These are phyloP conservation scores for Neosalanx taihuensis DNA, from an alignment of 2,797 vertebrate genomes.

Conservation along the genomic window DNA sequence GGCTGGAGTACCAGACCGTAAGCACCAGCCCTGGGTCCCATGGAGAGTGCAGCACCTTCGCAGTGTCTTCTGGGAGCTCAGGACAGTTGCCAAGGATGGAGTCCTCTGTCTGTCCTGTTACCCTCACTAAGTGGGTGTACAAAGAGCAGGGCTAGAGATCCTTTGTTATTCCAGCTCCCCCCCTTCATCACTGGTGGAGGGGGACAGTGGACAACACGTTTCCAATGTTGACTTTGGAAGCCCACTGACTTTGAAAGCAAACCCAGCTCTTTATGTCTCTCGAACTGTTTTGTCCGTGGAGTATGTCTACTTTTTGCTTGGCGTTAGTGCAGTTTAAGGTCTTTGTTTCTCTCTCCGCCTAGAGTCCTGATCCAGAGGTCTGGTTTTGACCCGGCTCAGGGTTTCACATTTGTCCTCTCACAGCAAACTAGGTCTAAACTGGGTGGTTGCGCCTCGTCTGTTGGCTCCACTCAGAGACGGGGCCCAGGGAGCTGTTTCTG, in stretches of 20 bases:
- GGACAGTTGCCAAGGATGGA: conserved; percentile 51
- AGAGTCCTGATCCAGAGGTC: conserved; percentile 27
- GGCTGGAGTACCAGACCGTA: background rate
- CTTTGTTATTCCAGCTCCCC: conserved; percentile 51
- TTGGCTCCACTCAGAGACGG: too few relatives aligned
- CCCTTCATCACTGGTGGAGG: conserved; percentile 46
- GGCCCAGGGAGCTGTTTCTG: too few relatives aligned
- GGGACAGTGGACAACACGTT: conserved; percentile 33
- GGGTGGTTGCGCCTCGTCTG: too few relatives aligned
- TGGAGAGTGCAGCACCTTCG: conserved; percentile 24
- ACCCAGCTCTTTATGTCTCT: background rate
- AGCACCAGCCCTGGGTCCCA: conserved; percentile 43
- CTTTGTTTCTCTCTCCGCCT: background rate
- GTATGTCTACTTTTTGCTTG: conserved; percentile 6
- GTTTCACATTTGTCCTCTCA: too few relatives aligned
- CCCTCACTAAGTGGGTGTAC: conserved; percentile 40
- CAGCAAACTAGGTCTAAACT: too few relatives aligned
- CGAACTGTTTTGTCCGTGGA: conserved; percentile 6
- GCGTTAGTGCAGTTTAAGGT: conserved; percentile 27
- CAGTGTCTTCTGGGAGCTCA: conserved; percentile 24
- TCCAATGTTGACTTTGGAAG: conserved; percentile 45
- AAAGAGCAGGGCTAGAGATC: conserved; percentile 39
- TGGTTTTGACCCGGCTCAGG: conserved; percentile 16
- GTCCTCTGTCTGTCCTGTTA: conserved; percentile 44
- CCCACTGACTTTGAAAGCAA: conserved; percentile 13